Conservation (phyloP, 2,113 vertebrate genomes). For the Pelvicachromis taeniatus region DNA sequence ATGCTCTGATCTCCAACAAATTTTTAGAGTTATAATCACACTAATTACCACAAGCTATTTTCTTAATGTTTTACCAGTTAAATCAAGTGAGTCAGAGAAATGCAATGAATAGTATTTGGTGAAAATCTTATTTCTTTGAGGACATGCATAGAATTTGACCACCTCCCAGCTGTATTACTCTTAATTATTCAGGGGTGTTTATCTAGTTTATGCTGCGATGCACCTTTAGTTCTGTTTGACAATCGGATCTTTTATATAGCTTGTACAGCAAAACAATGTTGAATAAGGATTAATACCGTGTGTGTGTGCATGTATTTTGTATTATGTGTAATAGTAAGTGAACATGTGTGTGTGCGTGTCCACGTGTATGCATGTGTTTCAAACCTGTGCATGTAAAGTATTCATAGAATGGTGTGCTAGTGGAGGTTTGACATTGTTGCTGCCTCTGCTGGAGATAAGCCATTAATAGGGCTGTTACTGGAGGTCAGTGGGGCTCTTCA, state of each 20-base stretch:
- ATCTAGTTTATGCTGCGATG: not conserved
- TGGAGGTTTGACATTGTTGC: conserved; percentile 9
- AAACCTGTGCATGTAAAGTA: not conserved
- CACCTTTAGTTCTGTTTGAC: not conserved
- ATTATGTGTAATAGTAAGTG: not conserved
- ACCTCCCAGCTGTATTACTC: not conserved
- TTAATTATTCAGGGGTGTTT: not conserved
- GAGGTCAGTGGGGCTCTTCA: conserved; percentile 37
- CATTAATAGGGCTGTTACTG: conserved; percentile 46
- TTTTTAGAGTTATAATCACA: not conserved
- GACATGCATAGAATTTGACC: not conserved
- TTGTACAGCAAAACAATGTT: not conserved
- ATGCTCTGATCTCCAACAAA: conserved; percentile 1
- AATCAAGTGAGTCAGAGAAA: conserved; percentile 3
- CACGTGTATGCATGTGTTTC: not conserved
- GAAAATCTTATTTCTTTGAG: not conserved
- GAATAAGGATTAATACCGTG: not conserved
- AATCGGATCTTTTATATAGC: not conserved
- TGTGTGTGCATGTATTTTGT: not conserved
- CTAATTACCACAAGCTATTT: not conserved
- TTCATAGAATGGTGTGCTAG: not conserved
- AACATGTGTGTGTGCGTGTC: not conserved
- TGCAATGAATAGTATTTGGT: not conserved
- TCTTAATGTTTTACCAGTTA: not conserved
- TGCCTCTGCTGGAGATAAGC: conserved; percentile 42